Conservation (phyloP, 2,888 invertebrate species). For the Microctonus aethiopoides region DNA sequence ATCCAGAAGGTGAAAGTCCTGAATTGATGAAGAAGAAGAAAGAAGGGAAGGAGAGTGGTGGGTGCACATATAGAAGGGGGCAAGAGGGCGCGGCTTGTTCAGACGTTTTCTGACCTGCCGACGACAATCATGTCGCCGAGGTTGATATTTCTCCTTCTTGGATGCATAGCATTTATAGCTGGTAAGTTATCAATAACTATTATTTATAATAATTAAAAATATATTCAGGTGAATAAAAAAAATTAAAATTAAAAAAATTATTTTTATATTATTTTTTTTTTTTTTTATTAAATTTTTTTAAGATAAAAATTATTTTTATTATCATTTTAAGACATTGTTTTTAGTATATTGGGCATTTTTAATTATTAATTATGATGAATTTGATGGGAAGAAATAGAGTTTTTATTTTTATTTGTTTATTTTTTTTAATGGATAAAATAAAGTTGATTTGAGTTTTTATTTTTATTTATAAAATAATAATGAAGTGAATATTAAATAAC, state of each 20-base stretch:
- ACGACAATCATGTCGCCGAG: conserved; percentile 64
- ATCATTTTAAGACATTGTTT: too few species aligned
- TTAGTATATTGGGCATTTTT: too few species aligned
- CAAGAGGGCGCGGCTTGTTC: conserved; percentile 67
- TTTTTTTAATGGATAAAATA: neutral
- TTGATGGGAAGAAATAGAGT: too few species aligned
- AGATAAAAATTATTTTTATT: too few species aligned
- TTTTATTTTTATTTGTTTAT: too few species aligned
- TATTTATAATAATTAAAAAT: too few species aligned
- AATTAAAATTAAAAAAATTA: neutral
- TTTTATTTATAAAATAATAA: too few species aligned
- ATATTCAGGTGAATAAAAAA: too few species aligned
- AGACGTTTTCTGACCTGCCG: conserved; percentile 63
- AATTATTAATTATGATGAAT: too few species aligned
- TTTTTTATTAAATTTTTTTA: too few species aligned
- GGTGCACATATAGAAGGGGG: conserved; percentile 66
- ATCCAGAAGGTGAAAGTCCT: conserved; percentile 63
- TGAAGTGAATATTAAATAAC: neutral
- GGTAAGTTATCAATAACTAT: conserved; percentile 58
- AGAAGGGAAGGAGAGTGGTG: conserved; percentile 57
- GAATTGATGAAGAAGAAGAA: conserved; percentile 43
- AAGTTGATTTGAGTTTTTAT: neutral
- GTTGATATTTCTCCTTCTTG: conserved; percentile 59
- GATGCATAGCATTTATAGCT: conserved; percentile 58
- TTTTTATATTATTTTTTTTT: too few species aligned